These are phyloP conservation scores for Balaenoptera acutorostrata DNA, from an alignment of 2,113 vertebrate genomes.

Conservation along the genomic window DNA sequence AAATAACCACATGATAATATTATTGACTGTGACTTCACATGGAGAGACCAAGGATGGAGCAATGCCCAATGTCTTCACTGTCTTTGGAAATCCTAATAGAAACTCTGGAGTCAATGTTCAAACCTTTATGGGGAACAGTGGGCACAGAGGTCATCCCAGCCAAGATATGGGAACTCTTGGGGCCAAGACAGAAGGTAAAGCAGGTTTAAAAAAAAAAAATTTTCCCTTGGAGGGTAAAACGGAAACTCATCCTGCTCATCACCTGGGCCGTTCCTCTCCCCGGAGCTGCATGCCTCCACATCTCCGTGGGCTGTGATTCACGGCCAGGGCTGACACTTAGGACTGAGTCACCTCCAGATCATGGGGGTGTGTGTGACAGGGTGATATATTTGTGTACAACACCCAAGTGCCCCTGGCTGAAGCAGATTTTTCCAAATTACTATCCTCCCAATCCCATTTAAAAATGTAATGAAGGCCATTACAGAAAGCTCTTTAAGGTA, in stretches of 20 bases:
- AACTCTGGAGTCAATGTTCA: background rate
- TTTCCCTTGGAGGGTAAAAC: fast-evolving
- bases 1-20: background rate
- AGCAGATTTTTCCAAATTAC: conserved; percentile 1
- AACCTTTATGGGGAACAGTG: background rate
- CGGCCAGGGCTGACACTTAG: background rate
- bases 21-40: background rate
- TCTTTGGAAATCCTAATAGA: background rate
- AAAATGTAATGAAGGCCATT: conserved; percentile 42
- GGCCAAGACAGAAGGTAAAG: background rate
- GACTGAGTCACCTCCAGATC: background rate
- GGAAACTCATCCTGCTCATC: background rate
- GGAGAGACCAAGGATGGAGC: background rate
- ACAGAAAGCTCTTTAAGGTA: conserved; percentile 32
- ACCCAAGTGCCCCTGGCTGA: background rate
- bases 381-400: background rate
- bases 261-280: background rate
- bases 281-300: fast-evolving
- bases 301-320: background rate
- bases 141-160: fast-evolving
- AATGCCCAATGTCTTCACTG: background rate
- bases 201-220: background rate
- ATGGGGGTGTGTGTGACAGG: background rate
- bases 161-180: fast-evolving
- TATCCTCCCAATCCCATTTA: background rate